Conservation (phyloP, 1,140 invertebrate genomes). For the Liolophura sinensis region DNA sequence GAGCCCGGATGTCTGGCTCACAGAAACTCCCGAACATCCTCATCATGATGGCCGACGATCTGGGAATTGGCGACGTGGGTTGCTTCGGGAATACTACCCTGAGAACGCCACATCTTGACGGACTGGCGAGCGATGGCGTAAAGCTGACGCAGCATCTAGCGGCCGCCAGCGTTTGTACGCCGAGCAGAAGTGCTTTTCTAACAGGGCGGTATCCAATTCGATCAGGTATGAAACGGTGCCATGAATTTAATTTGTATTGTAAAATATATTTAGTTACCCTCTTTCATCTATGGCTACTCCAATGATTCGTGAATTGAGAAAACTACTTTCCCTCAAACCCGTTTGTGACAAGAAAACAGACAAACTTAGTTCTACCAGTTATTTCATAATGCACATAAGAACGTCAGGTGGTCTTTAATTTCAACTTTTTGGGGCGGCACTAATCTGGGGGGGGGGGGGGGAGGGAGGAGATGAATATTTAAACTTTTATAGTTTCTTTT, state of each 20-base stretch:
- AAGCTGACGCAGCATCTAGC: conserved; percentile 52
- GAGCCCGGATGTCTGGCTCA: no score
- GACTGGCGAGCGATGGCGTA: conserved; percentile 42
- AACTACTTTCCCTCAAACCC: neutral
- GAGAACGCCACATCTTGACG: conserved; percentile 56
- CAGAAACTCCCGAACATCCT: conserved; percentile 49
- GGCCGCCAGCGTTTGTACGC: conserved; percentile 55
- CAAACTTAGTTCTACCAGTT: no score
- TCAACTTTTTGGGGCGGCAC: no score
- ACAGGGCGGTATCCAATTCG: conserved; percentile 55
- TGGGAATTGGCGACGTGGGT: conserved; percentile 57
- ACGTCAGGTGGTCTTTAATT: no score
- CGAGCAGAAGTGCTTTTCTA: conserved; percentile 55
- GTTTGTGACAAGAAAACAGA: no score
- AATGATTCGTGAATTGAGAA: neutral
- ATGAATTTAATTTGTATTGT: no score
- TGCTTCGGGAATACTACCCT: conserved; percentile 55
- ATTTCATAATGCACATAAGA: no score
- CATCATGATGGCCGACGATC: conserved; percentile 57
- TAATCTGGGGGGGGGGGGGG: no score
- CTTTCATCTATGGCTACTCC: neutral
- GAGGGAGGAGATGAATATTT: no score
- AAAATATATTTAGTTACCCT: neutral
- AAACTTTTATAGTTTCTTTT: no score
- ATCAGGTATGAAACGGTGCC: conserved; percentile 37